A percentile compares a stretch with the other conserved stretches of the same genome.
These are phyloP conservation scores for Cerastoderma edule DNA, from an alignment of 2,888 invertebrate genomes.

Conservation along the genomic window DNA sequence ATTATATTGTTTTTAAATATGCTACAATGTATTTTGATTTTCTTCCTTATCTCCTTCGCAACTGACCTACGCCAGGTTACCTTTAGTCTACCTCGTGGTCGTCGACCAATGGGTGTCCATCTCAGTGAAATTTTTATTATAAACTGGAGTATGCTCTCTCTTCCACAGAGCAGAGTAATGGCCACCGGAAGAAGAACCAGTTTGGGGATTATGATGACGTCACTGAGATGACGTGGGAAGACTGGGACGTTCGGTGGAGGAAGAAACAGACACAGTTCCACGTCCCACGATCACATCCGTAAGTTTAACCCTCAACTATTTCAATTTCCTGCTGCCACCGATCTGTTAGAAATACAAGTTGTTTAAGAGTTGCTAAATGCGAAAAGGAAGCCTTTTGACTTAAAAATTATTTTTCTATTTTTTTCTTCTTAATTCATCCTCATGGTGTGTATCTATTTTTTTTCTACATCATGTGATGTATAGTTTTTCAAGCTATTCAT, in stretches of 20 bases:
- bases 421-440: neutral
- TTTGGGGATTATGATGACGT: conserved; percentile 68
- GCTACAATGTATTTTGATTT: neutral
- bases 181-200: conserved; percentile 57
- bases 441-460: neutral
- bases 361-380: neutral
- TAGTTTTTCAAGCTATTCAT: too few relatives aligned
- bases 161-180: neutral
- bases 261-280: conserved; percentile 65
- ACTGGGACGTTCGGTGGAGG: conserved; percentile 66
- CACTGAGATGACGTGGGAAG: conserved; percentile 61
- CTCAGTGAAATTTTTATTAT: neutral
- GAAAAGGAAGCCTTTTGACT: neutral
- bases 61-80: neutral
- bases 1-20: neutral
- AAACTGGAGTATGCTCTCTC: neutral
- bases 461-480: neutral
- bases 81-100: neutral
- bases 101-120: neutral
- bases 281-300: conserved; percentile 64
- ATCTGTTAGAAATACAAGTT: too few relatives aligned
- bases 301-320: conserved; percentile 34
- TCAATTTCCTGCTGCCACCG: neutral
- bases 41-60: neutral
- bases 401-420: neutral